phyloP scores from a whole-genome alignment of 2,113 vertebrate genomes.

The Vimba vimba region DNA sequence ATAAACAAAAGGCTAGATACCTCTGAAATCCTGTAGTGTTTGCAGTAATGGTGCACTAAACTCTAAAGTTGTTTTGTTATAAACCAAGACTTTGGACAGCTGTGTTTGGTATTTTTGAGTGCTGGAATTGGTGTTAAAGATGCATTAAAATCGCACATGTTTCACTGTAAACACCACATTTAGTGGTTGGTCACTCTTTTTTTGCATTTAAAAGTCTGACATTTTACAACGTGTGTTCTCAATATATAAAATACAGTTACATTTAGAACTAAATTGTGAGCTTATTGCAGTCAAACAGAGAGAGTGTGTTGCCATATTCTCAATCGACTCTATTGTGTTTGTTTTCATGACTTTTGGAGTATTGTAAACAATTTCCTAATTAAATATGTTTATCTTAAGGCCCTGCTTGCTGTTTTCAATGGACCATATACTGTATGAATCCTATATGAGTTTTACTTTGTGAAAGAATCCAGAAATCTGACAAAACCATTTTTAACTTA shows the following conservation, averaged over 20 bases:
- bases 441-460: background rate
- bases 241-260: constrained; percentile 79
- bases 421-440: background rate
- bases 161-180: constrained; percentile 28
- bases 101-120: constrained; percentile 11
- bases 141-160: constrained; percentile 16
- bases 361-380: constrained; percentile 75
- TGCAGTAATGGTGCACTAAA: constrained; percentile 20
- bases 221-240: constrained; percentile 69
- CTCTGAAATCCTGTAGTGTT: constrained; percentile 5
- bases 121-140: constrained; percentile 16
- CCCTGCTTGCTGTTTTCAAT: constrained; percentile 43
- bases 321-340: constrained; percentile 73
- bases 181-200: constrained; percentile 62
- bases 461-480: background rate
- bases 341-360: constrained; percentile 81
- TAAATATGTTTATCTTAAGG: constrained; percentile 80
- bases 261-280: constrained; percentile 72
- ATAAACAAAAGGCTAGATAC: background rate
- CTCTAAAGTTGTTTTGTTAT: background rate
- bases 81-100: constrained; percentile 8
- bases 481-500: background rate
- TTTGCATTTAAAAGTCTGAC: constrained; percentile 59
- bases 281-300: constrained; percentile 54
- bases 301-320: constrained; percentile 80